Conservation (phyloP, 2,113 vertebrate genomes). For the Pica pica region DNA sequence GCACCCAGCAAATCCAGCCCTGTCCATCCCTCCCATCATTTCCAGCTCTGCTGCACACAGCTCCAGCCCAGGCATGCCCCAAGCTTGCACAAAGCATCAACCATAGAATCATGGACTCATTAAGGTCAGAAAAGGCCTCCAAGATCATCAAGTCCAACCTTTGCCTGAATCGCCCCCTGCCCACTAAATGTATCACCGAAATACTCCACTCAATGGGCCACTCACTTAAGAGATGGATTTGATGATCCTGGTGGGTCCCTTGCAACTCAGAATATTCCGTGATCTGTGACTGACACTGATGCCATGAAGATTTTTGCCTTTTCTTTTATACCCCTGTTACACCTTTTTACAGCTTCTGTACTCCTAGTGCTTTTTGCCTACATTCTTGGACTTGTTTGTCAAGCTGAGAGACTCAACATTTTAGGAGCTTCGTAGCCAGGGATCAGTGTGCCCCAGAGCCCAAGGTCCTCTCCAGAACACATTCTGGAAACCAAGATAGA, state of each 20-base stretch:
- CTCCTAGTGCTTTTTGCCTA: too few relatives aligned
- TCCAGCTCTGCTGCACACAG: neutral
- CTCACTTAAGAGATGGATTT: neutral
- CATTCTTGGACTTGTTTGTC: too few relatives aligned
- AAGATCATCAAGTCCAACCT: neutral
- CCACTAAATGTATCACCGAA: neutral
- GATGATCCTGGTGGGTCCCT: neutral
- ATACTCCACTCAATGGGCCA: accelerated
- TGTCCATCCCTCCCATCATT: neutral
- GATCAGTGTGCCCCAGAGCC: too few relatives aligned
- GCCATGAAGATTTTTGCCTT: too few relatives aligned
- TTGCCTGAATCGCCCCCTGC: neutral
- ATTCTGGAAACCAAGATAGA: too few relatives aligned
- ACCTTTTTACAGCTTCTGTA: too few relatives aligned
- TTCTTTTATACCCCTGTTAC: too few relatives aligned
- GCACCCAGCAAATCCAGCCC: neutral
- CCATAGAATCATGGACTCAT: too few relatives aligned
- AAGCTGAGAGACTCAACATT: too few relatives aligned
- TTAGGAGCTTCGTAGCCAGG: too few relatives aligned
- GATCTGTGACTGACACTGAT: too few relatives aligned
- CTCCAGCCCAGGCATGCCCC: neutral
- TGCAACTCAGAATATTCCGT: neutral
- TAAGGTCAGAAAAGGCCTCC: neutral
- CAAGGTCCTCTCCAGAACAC: too few relatives aligned
- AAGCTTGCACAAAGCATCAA: neutral